A percentile compares a stretch with the other conserved stretches of the same genome.
These are phyloP conservation scores for Parotia lawesii DNA, from an alignment of 2,113 vertebrate genomes.

Conservation along the genomic window DNA sequence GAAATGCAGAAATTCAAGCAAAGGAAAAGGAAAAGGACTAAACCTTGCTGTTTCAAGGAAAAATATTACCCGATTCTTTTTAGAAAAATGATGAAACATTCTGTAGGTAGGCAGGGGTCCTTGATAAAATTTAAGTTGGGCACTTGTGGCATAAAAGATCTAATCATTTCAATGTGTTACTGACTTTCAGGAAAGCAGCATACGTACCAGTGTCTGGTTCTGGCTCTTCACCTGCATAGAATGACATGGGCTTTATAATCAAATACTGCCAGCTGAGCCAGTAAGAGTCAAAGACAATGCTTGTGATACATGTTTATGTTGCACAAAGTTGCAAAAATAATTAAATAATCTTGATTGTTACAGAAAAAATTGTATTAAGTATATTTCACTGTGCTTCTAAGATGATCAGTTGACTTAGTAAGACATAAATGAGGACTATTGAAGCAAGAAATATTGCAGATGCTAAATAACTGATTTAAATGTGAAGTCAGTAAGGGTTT, in stretches of 20 bases:
- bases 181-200: background rate
- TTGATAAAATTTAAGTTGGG: background rate
- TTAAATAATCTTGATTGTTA: background rate
- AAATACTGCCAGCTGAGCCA: background rate
- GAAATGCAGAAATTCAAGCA: background rate
- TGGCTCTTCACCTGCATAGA: background rate
- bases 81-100: background rate
- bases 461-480: background rate
- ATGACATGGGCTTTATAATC: background rate
- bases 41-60: background rate
- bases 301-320: background rate
- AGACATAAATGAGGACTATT: background rate
- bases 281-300: background rate
- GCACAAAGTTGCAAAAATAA: background rate
- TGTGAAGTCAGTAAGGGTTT: background rate
- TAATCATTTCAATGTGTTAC: background rate
- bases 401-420: background rate
- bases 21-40: background rate
- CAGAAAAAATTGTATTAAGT: background rate
- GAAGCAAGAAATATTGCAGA: background rate
- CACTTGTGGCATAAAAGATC: background rate
- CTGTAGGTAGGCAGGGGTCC: background rate
- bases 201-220: background rate
- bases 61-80: background rate
- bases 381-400: background rate